Evolutionary conservation across 2,797 vertebrate species (phyloP).

Genomic region (Trachops cirrhosus): DNA sequence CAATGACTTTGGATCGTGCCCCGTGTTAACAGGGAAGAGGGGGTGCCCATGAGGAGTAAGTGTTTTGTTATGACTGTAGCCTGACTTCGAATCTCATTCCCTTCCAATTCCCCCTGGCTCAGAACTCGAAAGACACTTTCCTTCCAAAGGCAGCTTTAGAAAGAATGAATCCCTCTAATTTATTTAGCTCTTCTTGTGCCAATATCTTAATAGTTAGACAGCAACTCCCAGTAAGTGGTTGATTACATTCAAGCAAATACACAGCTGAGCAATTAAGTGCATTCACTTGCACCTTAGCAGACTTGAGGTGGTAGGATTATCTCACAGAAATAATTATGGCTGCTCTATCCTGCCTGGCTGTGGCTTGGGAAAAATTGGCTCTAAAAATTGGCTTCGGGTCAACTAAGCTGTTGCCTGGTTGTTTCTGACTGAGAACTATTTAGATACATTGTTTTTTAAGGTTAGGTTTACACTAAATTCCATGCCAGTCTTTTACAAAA

Average conservation of each 20-base stretch:
- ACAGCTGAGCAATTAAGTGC: slow-evolving; percentile 76
- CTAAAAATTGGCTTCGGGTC: slow-evolving; percentile 66
- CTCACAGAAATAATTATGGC: slow-evolving; percentile 71
- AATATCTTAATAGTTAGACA: slow-evolving; percentile 76
- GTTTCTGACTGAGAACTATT: slow-evolving; percentile 55
- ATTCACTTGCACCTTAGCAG: slow-evolving; percentile 67
- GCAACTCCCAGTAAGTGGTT: slow-evolving; percentile 77
- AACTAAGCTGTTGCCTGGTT: slow-evolving; percentile 53
- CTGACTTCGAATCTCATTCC: neutral
- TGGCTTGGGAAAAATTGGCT: slow-evolving; percentile 51
- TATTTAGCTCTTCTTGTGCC: slow-evolving; percentile 75
- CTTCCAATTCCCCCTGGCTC: slow-evolving; percentile 43
- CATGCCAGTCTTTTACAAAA: slow-evolving; percentile 5
- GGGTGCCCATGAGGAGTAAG: neutral
- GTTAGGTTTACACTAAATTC: slow-evolving; percentile 27
- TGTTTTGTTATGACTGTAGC: slow-evolving; percentile 24
- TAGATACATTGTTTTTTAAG: neutral
- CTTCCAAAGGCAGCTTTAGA: slow-evolving; percentile 62
- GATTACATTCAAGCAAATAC: slow-evolving; percentile 75
- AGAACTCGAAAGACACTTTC: slow-evolving; percentile 49
- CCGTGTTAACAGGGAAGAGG: neutral
- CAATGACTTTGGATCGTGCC: neutral
- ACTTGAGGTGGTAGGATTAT: slow-evolving; percentile 67
- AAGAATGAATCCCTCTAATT: slow-evolving; percentile 65
- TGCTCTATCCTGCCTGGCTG: slow-evolving; percentile 51